Conservation (phyloP, 2,113 vertebrate genomes). For the Motacilla alba region DNA sequence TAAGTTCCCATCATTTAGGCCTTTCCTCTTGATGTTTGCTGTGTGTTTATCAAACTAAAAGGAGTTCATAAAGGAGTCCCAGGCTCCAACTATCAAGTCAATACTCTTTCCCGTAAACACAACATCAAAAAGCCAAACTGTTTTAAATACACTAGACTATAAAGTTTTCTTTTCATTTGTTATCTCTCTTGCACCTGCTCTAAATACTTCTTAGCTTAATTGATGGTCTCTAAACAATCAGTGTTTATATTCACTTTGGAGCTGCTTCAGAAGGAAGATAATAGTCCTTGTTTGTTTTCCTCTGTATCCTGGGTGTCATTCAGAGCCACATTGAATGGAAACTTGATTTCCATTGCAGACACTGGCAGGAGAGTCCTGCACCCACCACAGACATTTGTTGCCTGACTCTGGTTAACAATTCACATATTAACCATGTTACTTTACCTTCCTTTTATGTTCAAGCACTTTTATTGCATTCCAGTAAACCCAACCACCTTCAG, state of each 20-base stretch:
- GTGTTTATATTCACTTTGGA: slow-evolving; percentile 31
- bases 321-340: not conserved
- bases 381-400: not conserved
- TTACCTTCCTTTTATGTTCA: not conserved
- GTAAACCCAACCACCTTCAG: not conserved
- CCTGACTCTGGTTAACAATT: not conserved
- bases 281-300: slow-evolving; percentile 28
- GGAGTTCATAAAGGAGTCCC: not conserved
- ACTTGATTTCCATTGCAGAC: not conserved
- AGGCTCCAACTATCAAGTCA: not conserved
- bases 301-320: not conserved
- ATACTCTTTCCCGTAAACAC: not conserved
- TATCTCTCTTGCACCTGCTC: slow-evolving; percentile 28
- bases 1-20: not conserved
- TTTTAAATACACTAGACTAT: not conserved
- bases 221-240: slow-evolving; percentile 22
- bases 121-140: slow-evolving; percentile 20
- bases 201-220: slow-evolving; percentile 22
- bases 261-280: slow-evolving; percentile 22
- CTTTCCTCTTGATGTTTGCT: not conserved
- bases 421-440: not conserved
- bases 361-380: not conserved
- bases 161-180: slow-evolving; percentile 27
- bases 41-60: not conserved
- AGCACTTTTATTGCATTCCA: not conserved